Base-by-base conservation (phyloP, 1,140 invertebrate species). In the Dufourea novaeangliae region DNA sequence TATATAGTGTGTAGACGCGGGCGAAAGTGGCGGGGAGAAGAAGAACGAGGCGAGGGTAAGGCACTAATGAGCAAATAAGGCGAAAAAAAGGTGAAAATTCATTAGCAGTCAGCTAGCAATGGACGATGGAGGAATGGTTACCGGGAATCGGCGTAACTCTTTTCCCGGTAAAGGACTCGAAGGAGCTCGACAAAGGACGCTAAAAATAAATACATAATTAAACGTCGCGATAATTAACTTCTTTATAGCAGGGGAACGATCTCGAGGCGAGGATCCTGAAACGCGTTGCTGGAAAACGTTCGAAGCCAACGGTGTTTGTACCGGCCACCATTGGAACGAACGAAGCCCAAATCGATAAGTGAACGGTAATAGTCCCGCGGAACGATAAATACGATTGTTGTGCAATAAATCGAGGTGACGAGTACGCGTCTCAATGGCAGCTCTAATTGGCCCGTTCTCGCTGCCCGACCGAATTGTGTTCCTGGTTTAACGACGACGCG, bases 161-260 rank as follows among this genome's bases (percentile, higher is more conserved):
- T 86, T 91, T 90, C 86, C 77, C 76, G 63, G 85, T 88, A 90
- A 83, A 84, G 67, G 76, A 87, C 79, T 87, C 52, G 74, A 46
- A n/a, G n/a, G n/a, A 67, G 78, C 80, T 85, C 83, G 87, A 90
- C 88, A 89, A 90, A 91, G 88, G 85, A 83, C 71, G 87, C 87
- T 90, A 87, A 91, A 92, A 92, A 92, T 92, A 90, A 91, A 89
- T 90, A 88, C 89, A 89, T 91, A 91, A 91, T 91, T 92, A 90
- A 91, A 91, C 86, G 83, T 75, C 86, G 85, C 85, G 87, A 91
- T 90, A 91, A 91, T 89, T 88, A 89, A 90, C 84, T 88, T 88
- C 86, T 90, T 91, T 90, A 90, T 88, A 84, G 83, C 75, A 70
- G 69, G 61, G 14, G 46, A 50, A 62, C 56, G 75, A 12, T 20